These are phyloP conservation scores for Sebastes baramenuke DNA, from an alignment of 2,797 vertebrate species.

Conservation along the genomic window DNA sequence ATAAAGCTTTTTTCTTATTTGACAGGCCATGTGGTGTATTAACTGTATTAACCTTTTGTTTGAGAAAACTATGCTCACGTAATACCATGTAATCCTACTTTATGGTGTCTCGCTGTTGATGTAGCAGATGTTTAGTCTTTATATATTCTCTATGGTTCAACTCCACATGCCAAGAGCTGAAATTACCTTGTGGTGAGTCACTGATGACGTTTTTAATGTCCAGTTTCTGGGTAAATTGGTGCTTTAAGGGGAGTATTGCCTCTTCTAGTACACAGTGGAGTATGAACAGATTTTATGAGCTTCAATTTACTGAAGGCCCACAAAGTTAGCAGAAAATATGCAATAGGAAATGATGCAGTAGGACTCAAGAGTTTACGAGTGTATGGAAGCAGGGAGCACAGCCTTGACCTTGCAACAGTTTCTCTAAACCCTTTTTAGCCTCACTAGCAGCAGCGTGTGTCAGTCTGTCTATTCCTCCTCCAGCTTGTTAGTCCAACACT, in stretches of 20 bases:
- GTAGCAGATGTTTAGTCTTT: constrained; percentile 50
- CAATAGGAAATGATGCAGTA: constrained; percentile 22
- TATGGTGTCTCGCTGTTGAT: constrained; percentile 15
- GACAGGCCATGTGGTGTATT: constrained; percentile 32
- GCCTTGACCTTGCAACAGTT: constrained; percentile 7
- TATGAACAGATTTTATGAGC: constrained; percentile 25
- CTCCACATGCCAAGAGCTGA: constrained; percentile 15
- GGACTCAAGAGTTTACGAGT: neutral
- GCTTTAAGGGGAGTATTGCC: constrained; percentile 33
- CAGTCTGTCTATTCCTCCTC: neutral
- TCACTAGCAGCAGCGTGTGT: neutral
- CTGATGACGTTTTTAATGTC: constrained; percentile 29
- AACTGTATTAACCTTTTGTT: constrained; percentile 56
- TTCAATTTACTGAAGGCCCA: constrained; percentile 18
- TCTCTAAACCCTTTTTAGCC: constrained; percentile 22
- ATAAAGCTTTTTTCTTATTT: constrained; percentile 26
- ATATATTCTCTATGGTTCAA: neutral
- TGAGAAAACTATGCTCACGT: constrained; percentile 26
- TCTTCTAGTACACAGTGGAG: constrained; percentile 10
- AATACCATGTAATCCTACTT: constrained; percentile 51
- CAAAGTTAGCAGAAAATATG: constrained; percentile 17
- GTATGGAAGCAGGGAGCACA: neutral
- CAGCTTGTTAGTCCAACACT: neutral
- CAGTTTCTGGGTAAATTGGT: constrained; percentile 15
- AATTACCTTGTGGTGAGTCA: constrained; percentile 15